phyloP scores from a whole-genome alignment of 2,797 vertebrate genomes.

The Sparus aurata region DNA sequence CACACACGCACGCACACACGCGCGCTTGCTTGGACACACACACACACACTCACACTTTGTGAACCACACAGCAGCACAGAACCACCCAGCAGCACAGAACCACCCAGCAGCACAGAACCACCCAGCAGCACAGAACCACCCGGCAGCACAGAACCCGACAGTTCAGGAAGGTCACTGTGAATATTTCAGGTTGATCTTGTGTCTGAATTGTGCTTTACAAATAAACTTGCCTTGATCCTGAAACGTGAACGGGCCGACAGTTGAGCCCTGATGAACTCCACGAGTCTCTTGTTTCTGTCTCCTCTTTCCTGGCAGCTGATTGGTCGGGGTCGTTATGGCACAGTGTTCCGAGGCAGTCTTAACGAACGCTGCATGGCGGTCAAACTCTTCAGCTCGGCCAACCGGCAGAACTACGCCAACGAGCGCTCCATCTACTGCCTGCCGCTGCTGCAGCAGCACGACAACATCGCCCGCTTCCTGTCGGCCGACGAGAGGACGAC shows the following conservation, averaged over 20 bases:
- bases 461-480: conserved; percentile 93
- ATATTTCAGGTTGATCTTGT: too few species aligned
- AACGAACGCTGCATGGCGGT: conserved; percentile 93
- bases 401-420: conserved; percentile 93
- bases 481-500: conserved; percentile 90
- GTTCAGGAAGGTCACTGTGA: too few species aligned
- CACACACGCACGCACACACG: conserved; percentile 18
- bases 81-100: too few species aligned
- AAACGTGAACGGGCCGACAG: too few species aligned
- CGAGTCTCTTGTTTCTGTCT: neutral
- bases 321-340: conserved; percentile 94
- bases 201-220: too few species aligned
- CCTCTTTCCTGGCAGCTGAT: conserved; percentile 86
- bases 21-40: too few species aligned
- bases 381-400: conserved; percentile 93
- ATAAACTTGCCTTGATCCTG: too few species aligned
- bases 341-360: conserved; percentile 92
- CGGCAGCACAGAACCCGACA: too few species aligned
- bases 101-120: too few species aligned
- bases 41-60: too few species aligned
- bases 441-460: conserved; percentile 92
- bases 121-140: too few species aligned
- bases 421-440: conserved; percentile 94
- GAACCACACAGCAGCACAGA: too few species aligned
- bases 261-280: conserved; percentile 8